These are phyloP conservation scores for Mixornis gularis DNA, from an alignment of 2,113 vertebrate genomes.

Conservation along the genomic window DNA sequence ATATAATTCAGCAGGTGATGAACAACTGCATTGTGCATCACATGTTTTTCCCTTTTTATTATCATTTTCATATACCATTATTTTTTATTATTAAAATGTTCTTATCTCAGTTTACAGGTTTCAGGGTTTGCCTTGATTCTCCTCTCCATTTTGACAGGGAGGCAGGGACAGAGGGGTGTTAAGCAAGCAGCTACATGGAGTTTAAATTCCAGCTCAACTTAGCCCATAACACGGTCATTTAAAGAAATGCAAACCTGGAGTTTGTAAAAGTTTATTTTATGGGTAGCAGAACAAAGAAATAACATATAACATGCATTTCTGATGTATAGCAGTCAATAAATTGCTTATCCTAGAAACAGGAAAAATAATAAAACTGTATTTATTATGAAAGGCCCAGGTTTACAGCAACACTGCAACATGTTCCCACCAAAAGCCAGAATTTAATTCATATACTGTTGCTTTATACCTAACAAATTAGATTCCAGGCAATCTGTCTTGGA, in stretches of 20 bases:
- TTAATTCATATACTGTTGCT: not conserved
- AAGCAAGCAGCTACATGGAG: fast-evolving
- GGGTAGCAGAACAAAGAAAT: not conserved
- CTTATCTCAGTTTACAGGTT: not conserved
- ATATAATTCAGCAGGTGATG: not conserved
- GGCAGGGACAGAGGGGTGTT: not conserved
- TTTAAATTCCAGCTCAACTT: not conserved
- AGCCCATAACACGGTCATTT: not conserved
- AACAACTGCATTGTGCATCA: not conserved
- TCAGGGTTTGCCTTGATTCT: not conserved
- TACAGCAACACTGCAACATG: not conserved
- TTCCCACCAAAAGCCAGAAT: not conserved
- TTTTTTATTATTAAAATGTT: not conserved
- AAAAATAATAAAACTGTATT: not conserved
- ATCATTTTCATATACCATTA: not conserved
- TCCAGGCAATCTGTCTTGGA: not conserved
- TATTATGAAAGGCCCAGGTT: not conserved
- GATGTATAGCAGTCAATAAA: not conserved
- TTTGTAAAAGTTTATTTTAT: not conserved
- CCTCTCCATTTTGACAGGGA: not conserved
- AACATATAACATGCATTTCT: not conserved
- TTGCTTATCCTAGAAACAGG: not conserved
- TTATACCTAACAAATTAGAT: not conserved
- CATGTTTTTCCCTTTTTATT: not conserved
- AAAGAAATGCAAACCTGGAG: not conserved